Evolutionary conservation across 2,888 invertebrate genomes (phyloP).

Genomic region (Drosophila flavopinicola): DNA sequence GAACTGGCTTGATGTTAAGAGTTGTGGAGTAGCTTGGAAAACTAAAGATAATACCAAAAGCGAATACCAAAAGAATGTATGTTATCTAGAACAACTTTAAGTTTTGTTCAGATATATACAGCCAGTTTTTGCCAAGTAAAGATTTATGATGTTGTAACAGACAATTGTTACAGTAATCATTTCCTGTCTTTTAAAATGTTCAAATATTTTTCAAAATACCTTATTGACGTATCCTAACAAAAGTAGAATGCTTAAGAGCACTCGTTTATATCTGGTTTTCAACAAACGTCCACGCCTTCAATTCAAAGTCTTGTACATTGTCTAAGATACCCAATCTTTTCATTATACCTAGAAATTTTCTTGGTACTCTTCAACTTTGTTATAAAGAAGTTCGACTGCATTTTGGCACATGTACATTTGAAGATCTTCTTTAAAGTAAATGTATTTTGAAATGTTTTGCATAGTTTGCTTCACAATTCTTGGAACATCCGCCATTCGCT

Average conservation of each 20-base stretch:
- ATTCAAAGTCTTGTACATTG: neutral
- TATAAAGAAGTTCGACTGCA: neutral
- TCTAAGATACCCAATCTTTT: too few species aligned
- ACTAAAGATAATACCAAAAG: neutral
- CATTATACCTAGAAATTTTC: neutral
- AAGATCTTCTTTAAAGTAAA: neutral
- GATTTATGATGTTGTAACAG: too few species aligned
- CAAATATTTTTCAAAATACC: too few species aligned
- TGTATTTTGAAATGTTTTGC: neutral
- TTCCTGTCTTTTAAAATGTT: too few species aligned
- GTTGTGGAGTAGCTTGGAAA: slow-evolving; percentile 17
- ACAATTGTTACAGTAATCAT: too few species aligned
- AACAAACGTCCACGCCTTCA: neutral
- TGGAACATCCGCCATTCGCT: slow-evolving; percentile 16
- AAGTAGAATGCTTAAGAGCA: too few species aligned
- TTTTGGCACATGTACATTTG: neutral
- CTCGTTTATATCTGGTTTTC: neutral
- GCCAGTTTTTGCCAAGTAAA: too few species aligned
- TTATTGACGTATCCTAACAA: too few species aligned
- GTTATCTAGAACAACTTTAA: neutral
- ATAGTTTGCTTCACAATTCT: slow-evolving; percentile 12
- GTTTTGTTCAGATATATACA: too few species aligned
- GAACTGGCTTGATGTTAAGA: slow-evolving; percentile 14
- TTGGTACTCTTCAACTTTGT: neutral
- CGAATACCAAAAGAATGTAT: slow-evolving; percentile 13